Evolutionary conservation across 1,140 invertebrate genomes (phyloP).

Genomic region (Caenorhabditis brenneri): DNA sequence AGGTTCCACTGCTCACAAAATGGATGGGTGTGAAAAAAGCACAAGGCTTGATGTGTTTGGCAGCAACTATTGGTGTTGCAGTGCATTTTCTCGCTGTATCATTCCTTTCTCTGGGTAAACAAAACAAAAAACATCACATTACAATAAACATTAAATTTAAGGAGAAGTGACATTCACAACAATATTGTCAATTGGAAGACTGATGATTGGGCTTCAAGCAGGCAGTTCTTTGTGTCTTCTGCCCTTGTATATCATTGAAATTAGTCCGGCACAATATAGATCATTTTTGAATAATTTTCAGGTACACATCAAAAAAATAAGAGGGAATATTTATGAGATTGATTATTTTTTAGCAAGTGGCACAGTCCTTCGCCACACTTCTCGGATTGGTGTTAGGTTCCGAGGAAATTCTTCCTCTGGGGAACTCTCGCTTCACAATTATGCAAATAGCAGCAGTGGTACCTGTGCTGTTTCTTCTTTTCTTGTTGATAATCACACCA

Average conservation of each 20-base stretch:
- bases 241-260: slow-evolving; percentile 58
- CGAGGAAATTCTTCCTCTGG: slow-evolving; percentile 49
- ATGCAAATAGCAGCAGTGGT: slow-evolving; percentile 53
- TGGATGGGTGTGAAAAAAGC: slow-evolving; percentile 52
- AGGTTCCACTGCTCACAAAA: slow-evolving; percentile 49
- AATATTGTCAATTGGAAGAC: slow-evolving; percentile 50
- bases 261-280: slow-evolving; percentile 51
- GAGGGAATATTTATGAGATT: neutral
- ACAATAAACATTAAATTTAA: slow-evolving; percentile 26
- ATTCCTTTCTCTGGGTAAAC: slow-evolving; percentile 31
- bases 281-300: slow-evolving; percentile 56
- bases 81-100: slow-evolving; percentile 54
- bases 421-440: slow-evolving; percentile 50
- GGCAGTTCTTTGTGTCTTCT: slow-evolving; percentile 55
- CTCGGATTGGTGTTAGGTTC: slow-evolving; percentile 55
- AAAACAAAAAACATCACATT: neutral
- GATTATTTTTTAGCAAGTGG: slow-evolving; percentile 56
- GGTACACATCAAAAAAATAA: neutral
- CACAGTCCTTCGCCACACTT: slow-evolving; percentile 53
- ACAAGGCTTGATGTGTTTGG: slow-evolving; percentile 46
- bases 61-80: slow-evolving; percentile 55
- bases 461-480: slow-evolving; percentile 50
- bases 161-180: slow-evolving; percentile 50
- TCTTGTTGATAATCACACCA: slow-evolving; percentile 38
- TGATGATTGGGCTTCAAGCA: slow-evolving; percentile 57